phyloP scores from a whole-genome alignment of 2,888 invertebrate genomes.

The Proisotoma minuta region DNA sequence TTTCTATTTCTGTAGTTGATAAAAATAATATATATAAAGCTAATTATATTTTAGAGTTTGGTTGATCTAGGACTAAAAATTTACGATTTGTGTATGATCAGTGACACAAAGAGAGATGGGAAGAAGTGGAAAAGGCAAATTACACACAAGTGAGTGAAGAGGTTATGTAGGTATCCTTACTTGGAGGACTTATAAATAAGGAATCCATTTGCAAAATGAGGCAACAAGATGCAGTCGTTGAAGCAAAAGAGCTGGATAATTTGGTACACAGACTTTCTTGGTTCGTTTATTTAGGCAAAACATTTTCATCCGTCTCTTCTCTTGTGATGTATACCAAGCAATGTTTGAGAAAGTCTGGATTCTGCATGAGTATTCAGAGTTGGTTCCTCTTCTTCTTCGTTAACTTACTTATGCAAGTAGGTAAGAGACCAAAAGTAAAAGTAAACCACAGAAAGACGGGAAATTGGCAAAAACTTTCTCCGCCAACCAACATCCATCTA shows the following conservation, averaged over 20 bases:
- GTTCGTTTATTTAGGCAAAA: slow-evolving; percentile 3
- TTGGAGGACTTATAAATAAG: neutral
- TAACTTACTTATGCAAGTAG: slow-evolving; percentile 3
- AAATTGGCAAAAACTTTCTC: neutral
- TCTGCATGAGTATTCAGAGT: neutral
- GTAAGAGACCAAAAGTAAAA: slow-evolving; percentile 5
- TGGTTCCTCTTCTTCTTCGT: neutral
- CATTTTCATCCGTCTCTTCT: too few relatives aligned
- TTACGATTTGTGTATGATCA: too few relatives aligned
- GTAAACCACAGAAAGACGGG: neutral
- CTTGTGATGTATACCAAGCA: too few relatives aligned
- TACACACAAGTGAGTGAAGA: neutral
- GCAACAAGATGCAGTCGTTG: slow-evolving; percentile 1
- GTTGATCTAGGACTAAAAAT: too few relatives aligned
- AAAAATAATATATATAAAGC: too few relatives aligned
- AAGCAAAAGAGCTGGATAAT: slow-evolving; percentile 4
- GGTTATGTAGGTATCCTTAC: neutral
- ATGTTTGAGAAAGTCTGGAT: neutral
- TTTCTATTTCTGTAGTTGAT: too few relatives aligned
- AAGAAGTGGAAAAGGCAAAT: too few relatives aligned
- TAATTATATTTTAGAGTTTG: too few relatives aligned
- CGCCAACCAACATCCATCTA: neutral
- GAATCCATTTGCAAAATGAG: slow-evolving; percentile 5
- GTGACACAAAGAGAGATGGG: too few relatives aligned
- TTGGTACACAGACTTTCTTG: neutral